Conservation (phyloP, 2,888 invertebrate genomes). For the Trilocha varians region DNA sequence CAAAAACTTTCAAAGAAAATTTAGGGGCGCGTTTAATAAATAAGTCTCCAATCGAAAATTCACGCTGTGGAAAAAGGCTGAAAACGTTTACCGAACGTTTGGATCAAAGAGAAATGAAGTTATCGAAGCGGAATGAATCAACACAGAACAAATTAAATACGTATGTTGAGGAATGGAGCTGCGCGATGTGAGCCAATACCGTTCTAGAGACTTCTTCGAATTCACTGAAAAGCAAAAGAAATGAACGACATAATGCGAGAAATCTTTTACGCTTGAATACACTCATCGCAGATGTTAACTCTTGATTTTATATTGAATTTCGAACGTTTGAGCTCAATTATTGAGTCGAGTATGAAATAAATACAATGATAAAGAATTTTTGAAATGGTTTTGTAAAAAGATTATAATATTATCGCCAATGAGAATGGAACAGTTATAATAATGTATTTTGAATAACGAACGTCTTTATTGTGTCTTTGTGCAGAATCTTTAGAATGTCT, state of each 20-base stretch:
- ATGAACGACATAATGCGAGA: slow-evolving; percentile 28
- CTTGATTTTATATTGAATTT: slow-evolving; percentile 18
- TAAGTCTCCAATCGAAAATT: slow-evolving; percentile 14
- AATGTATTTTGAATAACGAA: too few relatives aligned
- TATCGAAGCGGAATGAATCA: slow-evolving; percentile 53
- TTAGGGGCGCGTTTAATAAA: slow-evolving; percentile 9
- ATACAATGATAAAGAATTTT: not conserved
- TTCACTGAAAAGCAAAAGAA: slow-evolving; percentile 36
- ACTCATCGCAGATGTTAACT: slow-evolving; percentile 31
- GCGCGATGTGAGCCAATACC: slow-evolving; percentile 34
- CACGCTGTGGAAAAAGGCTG: slow-evolving; percentile 17
- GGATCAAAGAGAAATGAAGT: slow-evolving; percentile 45
- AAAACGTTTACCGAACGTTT: slow-evolving; percentile 31
- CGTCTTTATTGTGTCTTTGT: too few relatives aligned
- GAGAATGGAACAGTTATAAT: too few relatives aligned
- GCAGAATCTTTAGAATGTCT: too few relatives aligned
- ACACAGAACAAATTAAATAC: slow-evolving; percentile 57
- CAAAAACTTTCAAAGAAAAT: slow-evolving; percentile 7
- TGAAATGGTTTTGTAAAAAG: too few relatives aligned
- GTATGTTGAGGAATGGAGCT: slow-evolving; percentile 45
- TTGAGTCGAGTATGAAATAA: not conserved
- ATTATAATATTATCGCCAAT: too few relatives aligned
- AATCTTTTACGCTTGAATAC: slow-evolving; percentile 24
- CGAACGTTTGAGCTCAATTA: not conserved
- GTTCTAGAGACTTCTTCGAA: slow-evolving; percentile 30